Evolutionary conservation across 2,113 vertebrate genomes (phyloP).

Genomic region (Ctenomys sociabilis): DNA sequence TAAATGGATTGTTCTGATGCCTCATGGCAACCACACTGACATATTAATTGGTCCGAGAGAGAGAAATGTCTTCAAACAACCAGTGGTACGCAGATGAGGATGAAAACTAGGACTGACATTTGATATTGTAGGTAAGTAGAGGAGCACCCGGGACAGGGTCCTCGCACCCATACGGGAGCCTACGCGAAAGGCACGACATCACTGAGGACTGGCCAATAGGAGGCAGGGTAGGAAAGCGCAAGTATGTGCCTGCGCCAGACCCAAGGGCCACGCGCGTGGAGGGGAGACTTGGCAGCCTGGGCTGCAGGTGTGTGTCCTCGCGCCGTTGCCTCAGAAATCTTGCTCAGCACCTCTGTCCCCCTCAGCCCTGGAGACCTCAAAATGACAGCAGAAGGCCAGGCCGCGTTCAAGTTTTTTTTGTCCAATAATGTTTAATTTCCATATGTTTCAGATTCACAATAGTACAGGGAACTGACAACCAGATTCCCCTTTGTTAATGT

Average conservation of each 20-base stretch:
- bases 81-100: conserved; percentile 70
- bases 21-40: conserved; percentile 13
- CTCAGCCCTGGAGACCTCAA: neutral
- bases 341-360: neutral
- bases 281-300: neutral
- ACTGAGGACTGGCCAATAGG: fast-evolving
- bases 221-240: fast-evolving
- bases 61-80: conserved; percentile 83
- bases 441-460: conserved; percentile 9
- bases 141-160: neutral
- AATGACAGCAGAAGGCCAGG: neutral
- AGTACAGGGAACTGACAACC: neutral
- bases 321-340: neutral
- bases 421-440: neutral
- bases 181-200: fast-evolving
- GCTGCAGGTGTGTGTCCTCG: fast-evolving
- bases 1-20: conserved; percentile 5
- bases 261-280: fast-evolving
- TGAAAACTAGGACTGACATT: conserved; percentile 85
- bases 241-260: fast-evolving
- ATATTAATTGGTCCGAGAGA: neutral
- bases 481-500: neutral
- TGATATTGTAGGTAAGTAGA: conserved; percentile 87
- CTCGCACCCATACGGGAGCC: neutral
- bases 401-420: neutral